Percentiles rank a stretch among this genome's conserved stretches.
These are phyloP conservation scores for Hippocampus mohnikei DNA, from an alignment of 2,113 vertebrate species.

Conservation along the genomic window DNA sequence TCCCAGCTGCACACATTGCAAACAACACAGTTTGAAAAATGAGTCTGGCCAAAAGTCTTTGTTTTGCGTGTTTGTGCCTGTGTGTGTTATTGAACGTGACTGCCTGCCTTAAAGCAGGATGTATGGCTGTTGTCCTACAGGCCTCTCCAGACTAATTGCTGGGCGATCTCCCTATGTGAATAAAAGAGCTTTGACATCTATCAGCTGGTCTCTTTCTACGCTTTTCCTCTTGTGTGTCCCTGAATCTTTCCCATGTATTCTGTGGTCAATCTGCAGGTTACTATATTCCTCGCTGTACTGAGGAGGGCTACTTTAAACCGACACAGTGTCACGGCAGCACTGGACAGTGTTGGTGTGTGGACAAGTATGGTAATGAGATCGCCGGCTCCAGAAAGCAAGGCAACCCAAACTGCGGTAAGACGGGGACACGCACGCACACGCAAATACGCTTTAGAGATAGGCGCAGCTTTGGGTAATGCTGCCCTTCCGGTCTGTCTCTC, in stretches of 20 bases:
- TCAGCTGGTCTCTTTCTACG: not conserved
- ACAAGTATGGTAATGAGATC: constrained; percentile 94
- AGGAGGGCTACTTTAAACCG: constrained; percentile 92
- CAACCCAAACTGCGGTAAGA: constrained; percentile 87
- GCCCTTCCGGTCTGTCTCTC: constrained; percentile 18
- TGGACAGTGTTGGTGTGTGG: constrained; percentile 95
- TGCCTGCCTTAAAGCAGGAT: constrained; percentile 54
- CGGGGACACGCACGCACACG: not conserved
- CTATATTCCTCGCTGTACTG: constrained; percentile 89
- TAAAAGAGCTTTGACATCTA: constrained; percentile 34
- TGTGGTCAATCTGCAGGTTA: constrained; percentile 65
- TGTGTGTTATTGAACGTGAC: constrained; percentile 44
- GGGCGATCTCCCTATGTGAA: constrained; percentile 43
- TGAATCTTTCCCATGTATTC: not conserved
- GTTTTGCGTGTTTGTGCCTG: constrained; percentile 6
- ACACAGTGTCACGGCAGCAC: constrained; percentile 91
- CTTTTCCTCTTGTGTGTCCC: not conserved
- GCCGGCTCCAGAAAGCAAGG: constrained; percentile 92
- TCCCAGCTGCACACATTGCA: constrained; percentile 31
- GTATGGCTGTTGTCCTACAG: constrained; percentile 53
- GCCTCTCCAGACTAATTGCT: constrained; percentile 57
- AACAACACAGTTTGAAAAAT: constrained; percentile 56
- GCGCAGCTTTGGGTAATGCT: not conserved
- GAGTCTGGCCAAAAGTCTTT: constrained; percentile 20
- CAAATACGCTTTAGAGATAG: not conserved